phyloP scores from a whole-genome alignment of 1,140 invertebrate species.

The Leptopilina boulardi region DNA sequence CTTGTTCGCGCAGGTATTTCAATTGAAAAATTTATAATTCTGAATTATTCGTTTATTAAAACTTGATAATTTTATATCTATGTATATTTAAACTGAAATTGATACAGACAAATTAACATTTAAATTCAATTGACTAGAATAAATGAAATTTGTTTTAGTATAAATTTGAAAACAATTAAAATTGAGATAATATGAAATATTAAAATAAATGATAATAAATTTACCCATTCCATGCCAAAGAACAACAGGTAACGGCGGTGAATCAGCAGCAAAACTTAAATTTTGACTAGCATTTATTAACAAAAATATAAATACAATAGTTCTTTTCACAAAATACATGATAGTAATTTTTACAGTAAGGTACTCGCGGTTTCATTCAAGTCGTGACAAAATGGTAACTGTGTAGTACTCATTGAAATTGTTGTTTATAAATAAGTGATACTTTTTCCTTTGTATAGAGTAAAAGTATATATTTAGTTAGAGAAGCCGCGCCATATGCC shows the following conservation, averaged over 20 bases:
- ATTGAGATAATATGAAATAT: background rate
- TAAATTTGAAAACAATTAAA: background rate
- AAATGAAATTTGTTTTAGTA: background rate
- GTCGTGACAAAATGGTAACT: conserved; percentile 32
- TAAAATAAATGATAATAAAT: conserved; percentile 48
- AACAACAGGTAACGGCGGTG: conserved; percentile 78
- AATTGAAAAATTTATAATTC: too few species aligned
- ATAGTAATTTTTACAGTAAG: conserved; percentile 36
- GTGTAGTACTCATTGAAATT: conserved; percentile 21
- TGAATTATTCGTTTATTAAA: too few species aligned
- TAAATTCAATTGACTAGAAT: too few species aligned
- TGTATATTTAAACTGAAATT: too few species aligned
- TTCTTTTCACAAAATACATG: conserved; percentile 45
- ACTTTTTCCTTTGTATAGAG: conserved; percentile 8
- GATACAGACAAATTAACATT: too few species aligned
- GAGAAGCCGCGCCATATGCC: conserved; percentile 2
- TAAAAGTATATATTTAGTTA: background rate
- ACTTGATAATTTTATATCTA: too few species aligned
- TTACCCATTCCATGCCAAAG: conserved; percentile 91
- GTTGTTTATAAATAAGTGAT: background rate
- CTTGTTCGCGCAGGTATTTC: too few species aligned
- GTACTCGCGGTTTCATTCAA: conserved; percentile 1
- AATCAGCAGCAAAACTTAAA: conserved; percentile 34
- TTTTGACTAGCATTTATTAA: conserved; percentile 49
- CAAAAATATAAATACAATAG: conserved; percentile 51